Evolutionary conservation across 2,113 vertebrate species (phyloP).

Genomic region (Ophiodon elongatus): DNA sequence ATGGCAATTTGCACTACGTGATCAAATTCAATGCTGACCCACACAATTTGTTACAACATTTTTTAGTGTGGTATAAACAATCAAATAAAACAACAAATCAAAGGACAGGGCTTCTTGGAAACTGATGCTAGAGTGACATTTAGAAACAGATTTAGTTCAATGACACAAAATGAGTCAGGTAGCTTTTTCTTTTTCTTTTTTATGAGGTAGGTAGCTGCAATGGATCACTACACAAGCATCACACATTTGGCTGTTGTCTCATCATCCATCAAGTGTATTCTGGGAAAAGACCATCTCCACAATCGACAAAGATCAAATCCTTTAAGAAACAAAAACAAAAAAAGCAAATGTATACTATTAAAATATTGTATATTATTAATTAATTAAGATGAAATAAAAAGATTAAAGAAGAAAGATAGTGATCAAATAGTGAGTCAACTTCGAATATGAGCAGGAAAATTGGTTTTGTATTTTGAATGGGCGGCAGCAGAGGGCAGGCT

Average conservation of each 20-base stretch:
- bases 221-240: constrained; percentile 2
- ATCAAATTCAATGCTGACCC: background rate
- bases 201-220: background rate
- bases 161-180: constrained; percentile 2
- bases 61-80: background rate
- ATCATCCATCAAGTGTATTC: background rate
- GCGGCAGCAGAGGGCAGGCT: background rate
- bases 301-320: background rate
- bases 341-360: background rate
- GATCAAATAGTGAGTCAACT: background rate
- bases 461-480: background rate
- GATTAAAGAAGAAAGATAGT: too few species aligned
- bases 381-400: background rate
- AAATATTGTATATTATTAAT: too few species aligned
- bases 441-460: background rate
- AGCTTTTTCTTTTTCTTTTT: background rate
- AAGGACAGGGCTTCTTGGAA: background rate
- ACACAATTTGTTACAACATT: background rate
- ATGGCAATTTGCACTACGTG: background rate
- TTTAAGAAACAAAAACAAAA: background rate
- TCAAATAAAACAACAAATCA: background rate
- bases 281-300: background rate
- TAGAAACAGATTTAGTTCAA: constrained; percentile 7
- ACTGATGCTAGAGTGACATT: constrained; percentile 8
- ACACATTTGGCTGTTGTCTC: background rate